These are phyloP conservation scores for Oncorhynchus keta DNA, from an alignment of 2,113 vertebrate genomes.

Conservation along the genomic window DNA sequence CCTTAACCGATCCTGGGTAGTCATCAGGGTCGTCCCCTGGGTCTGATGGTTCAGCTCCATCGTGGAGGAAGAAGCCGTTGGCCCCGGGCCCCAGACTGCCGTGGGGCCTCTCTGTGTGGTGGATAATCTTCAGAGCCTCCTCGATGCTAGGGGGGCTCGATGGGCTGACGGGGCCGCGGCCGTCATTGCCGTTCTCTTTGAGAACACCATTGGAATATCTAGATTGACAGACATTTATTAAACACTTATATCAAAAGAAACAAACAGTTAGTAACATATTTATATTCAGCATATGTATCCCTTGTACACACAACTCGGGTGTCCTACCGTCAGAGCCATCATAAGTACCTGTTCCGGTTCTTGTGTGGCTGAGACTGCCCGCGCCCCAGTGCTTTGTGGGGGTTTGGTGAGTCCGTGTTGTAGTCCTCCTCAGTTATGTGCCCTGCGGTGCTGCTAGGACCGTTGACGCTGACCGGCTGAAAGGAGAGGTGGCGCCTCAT, in stretches of 20 bases:
- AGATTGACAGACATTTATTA: slow-evolving; percentile 2
- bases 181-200: slow-evolving; percentile 71
- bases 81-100: slow-evolving; percentile 72
- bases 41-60: slow-evolving; percentile 49
- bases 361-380: slow-evolving; percentile 65
- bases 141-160: slow-evolving; percentile 89
- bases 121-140: slow-evolving; percentile 95
- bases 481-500: slow-evolving; percentile 82
- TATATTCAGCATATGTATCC: too few relatives aligned
- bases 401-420: slow-evolving; percentile 44
- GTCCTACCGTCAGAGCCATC: too few relatives aligned
- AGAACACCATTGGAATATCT: slow-evolving; percentile 81
- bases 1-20: slow-evolving; percentile 61
- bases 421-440: slow-evolving; percentile 80
- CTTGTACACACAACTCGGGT: too few relatives aligned
- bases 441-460: slow-evolving; percentile 67
- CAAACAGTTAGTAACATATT: not conserved
- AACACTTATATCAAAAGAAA: not conserved
- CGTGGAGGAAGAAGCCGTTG: slow-evolving; percentile 91
- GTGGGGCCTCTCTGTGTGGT: slow-evolving; percentile 83
- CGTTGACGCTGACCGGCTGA: slow-evolving; percentile 81
- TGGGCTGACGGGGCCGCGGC: slow-evolving; percentile 65
- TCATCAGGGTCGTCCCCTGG: slow-evolving; percentile 63
- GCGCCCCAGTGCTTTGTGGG: slow-evolving; percentile 57
- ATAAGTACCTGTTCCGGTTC: slow-evolving; percentile 66